phyloP scores from a whole-genome alignment of 2,797 vertebrate genomes.

The Gadopsis marmoratus region DNA sequence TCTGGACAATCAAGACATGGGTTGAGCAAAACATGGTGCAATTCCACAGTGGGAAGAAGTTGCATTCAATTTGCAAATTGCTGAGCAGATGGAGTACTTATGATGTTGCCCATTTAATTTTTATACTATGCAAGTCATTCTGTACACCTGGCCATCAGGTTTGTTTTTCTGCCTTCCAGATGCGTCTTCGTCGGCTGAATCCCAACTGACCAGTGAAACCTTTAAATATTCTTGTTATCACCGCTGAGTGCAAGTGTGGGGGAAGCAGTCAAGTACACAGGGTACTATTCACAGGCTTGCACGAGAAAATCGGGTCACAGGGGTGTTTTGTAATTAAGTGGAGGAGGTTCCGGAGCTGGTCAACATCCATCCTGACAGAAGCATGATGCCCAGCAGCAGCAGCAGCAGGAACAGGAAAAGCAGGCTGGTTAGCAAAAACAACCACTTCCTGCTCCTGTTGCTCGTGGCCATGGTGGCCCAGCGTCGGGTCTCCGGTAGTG shows the following conservation, averaged over 20 bases:
- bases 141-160: neutral
- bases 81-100: slow-evolving; percentile 4
- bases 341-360: slow-evolving; percentile 35
- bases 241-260: neutral
- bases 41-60: neutral
- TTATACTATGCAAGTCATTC: neutral
- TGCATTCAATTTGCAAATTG: neutral
- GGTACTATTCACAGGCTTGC: slow-evolving; percentile 10
- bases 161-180: neutral
- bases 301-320: slow-evolving; percentile 34
- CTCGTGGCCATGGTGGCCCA: slow-evolving; percentile 5
- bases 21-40: neutral
- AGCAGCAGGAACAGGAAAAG: slow-evolving; percentile 18
- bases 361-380: slow-evolving; percentile 42
- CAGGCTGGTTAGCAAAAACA: slow-evolving; percentile 11
- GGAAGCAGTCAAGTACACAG: slow-evolving; percentile 8
- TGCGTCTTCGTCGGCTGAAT: neutral
- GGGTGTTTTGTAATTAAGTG: slow-evolving; percentile 51
- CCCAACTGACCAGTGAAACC: slow-evolving; percentile 12
- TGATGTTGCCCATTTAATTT: neutral
- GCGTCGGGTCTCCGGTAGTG: neutral
- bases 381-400: slow-evolving; percentile 25
- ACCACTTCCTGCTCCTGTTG: slow-evolving; percentile 12
- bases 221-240: slow-evolving; percentile 13
- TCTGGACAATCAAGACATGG: slow-evolving; percentile 12